These are phyloP conservation scores for Sarcophaga rosellei DNA, from an alignment of 2,888 invertebrate species.

Conservation along the genomic window DNA sequence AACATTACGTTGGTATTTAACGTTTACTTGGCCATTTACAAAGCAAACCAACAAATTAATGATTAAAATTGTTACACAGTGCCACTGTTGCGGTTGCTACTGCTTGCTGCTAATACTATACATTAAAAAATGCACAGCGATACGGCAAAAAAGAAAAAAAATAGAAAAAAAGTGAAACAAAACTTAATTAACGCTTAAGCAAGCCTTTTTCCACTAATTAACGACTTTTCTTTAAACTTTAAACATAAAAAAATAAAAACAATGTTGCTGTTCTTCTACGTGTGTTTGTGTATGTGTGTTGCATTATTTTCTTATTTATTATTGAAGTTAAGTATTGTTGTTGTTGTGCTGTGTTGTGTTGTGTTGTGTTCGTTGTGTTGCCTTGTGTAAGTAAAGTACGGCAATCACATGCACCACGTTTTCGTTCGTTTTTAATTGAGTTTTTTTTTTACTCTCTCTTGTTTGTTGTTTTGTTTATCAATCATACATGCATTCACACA, in stretches of 20 bases:
- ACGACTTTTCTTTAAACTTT: slow-evolving; percentile 72
- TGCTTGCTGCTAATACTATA: neutral
- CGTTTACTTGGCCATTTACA: slow-evolving; percentile 56
- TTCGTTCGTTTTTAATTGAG: slow-evolving; percentile 58
- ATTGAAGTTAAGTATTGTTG: slow-evolving; percentile 45
- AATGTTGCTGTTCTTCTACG: slow-evolving; percentile 3
- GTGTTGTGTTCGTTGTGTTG: slow-evolving; percentile 31
- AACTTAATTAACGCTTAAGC: slow-evolving; percentile 74
- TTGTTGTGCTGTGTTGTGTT: slow-evolving; percentile 27
- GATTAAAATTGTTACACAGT: slow-evolving; percentile 41
- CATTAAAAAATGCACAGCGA: neutral
- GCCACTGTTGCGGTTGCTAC: slow-evolving; percentile 5
- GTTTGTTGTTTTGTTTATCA: too few relatives aligned
- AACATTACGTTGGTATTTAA: slow-evolving; percentile 41
- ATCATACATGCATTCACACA: too few relatives aligned
- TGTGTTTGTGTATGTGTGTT: slow-evolving; percentile 22
- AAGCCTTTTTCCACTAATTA: slow-evolving; percentile 73
- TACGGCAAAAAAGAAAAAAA: neutral
- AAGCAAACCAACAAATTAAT: slow-evolving; percentile 52
- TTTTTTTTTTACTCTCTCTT: neutral
- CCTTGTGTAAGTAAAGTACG: slow-evolving; percentile 41
- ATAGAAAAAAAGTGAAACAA: slow-evolving; percentile 58
- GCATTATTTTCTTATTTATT: slow-evolving; percentile 40
- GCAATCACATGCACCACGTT: slow-evolving; percentile 59
- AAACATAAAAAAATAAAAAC: slow-evolving; percentile 42